A percentile compares a stretch with the other conserved stretches of the same genome.
These are phyloP conservation scores for Cololabis saira DNA, from an alignment of 2,113 vertebrate genomes.

Conservation along the genomic window DNA sequence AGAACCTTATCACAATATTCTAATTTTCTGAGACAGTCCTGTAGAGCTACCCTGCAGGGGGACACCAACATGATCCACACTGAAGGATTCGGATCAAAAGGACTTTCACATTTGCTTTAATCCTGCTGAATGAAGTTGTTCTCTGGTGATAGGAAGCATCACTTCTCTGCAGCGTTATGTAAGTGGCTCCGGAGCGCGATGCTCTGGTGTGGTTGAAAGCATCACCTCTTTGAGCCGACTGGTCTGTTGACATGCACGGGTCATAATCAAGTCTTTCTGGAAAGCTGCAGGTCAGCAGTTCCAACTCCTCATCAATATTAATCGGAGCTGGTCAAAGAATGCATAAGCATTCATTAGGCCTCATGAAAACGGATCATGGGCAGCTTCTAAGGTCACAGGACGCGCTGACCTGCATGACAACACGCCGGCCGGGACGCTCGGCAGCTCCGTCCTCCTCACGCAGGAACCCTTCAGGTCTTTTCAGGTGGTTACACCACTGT, in stretches of 20 bases:
- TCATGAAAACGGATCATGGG: conserved; percentile 73
- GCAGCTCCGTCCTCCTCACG: conserved; percentile 7
- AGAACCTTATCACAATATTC: no score
- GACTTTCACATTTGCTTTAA: no score
- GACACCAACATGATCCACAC: no score
- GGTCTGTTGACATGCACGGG: conserved; percentile 65
- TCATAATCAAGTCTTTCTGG: conserved; percentile 59
- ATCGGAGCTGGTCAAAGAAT: conserved; percentile 64
- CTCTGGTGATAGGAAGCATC: no score
- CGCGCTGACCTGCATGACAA: conserved; percentile 25
- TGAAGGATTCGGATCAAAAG: no score
- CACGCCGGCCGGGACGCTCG: conserved; percentile 19
- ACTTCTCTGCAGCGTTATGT: no score
- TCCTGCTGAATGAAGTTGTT: no score
- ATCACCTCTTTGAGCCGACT: conserved; percentile 25
- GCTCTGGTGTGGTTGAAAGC: conserved; percentile 17
- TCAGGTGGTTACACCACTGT: no score
- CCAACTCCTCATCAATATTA: conserved; percentile 75
- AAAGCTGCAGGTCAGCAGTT: conserved; percentile 66
- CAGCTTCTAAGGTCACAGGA: conserved; percentile 64
- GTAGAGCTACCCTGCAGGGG: no score
- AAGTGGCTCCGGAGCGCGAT: neutral
- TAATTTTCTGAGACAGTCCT: no score
- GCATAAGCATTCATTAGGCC: conserved; percentile 72
- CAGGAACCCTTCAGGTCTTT: neutral